A percentile compares a stretch with the other conserved stretches of the same genome.
phyloP scores from a whole-genome alignment of 92 coral and sea anemone species.

The Ricordea florida region DNA sequence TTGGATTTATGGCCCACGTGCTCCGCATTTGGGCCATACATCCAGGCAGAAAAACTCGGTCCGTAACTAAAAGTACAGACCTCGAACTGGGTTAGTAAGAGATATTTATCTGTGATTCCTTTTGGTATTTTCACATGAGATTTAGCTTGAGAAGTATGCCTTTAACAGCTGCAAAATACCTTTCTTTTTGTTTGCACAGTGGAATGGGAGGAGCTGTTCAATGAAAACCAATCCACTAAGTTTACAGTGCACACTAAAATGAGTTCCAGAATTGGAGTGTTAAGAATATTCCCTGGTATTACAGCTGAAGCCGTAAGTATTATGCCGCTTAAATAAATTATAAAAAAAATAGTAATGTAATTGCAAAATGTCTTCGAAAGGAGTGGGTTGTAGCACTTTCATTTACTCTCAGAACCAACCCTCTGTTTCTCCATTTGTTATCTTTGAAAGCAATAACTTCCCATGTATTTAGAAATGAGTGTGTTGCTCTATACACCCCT shows the following conservation, averaged over 20 bases:
- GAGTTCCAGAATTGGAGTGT: conserved; percentile 88
- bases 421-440: no score
- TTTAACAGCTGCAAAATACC: no score
- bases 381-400: no score
- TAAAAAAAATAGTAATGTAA: no score
- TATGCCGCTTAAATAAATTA: background rate
- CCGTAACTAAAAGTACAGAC: no score
- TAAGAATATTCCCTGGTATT: conserved; percentile 93
- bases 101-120: no score
- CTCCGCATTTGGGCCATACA: no score
- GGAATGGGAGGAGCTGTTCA: conserved; percentile 96
- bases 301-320: conserved; percentile 80
- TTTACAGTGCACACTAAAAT: conserved; percentile 82
- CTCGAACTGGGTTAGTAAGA: no score
- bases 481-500: background rate
- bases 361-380: no score
- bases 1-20: no score
- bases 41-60: no score
- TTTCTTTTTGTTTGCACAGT: conserved; percentile 42
- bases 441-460: no score
- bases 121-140: background rate
- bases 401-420: background rate
- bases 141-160: background rate
- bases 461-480: background rate
- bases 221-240: conserved; percentile 75